These are phyloP conservation scores for Prolemur simus DNA, from an alignment of 2,113 vertebrate species.

Conservation along the genomic window DNA sequence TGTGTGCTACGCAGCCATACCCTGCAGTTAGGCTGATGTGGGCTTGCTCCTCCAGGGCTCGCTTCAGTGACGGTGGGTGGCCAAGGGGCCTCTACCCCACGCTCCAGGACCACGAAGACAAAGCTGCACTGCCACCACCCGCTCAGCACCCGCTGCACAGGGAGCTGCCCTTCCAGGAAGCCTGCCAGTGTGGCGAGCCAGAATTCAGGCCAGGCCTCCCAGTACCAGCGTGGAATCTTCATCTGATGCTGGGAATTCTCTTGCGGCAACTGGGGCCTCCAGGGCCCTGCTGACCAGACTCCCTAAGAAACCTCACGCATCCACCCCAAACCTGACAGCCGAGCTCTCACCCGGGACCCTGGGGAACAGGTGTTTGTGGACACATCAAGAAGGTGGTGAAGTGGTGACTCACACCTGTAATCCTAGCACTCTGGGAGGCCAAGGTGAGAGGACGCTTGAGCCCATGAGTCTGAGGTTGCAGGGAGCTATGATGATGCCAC, in stretches of 20 bases:
- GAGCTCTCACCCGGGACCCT: not conserved
- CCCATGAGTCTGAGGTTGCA: too few species aligned
- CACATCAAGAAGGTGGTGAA: not conserved
- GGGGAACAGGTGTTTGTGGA: fast-evolving
- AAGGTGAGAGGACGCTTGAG: too few species aligned
- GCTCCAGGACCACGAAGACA: not conserved
- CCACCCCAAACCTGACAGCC: not conserved
- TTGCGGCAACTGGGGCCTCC: not conserved
- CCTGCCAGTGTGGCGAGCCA: too few species aligned
- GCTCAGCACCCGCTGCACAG: not conserved
- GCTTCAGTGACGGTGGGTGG: not conserved
- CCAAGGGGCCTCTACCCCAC: not conserved
- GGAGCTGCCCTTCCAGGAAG: not conserved
- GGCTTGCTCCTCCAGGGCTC: not conserved
- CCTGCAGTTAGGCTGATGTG: not conserved
- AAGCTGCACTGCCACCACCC: not conserved
- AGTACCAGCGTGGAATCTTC: not conserved
- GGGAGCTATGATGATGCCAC: too few species aligned
- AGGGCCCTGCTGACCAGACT: not conserved
- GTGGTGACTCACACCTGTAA: too few species aligned
- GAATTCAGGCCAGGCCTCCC: not conserved
- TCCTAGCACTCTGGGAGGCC: too few species aligned
- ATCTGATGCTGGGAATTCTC: not conserved
- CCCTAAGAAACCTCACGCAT: not conserved
- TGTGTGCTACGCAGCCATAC: not conserved